Base-by-base conservation (phyloP, 2,113 vertebrate genomes). In the Tapirus terrestris region DNA sequence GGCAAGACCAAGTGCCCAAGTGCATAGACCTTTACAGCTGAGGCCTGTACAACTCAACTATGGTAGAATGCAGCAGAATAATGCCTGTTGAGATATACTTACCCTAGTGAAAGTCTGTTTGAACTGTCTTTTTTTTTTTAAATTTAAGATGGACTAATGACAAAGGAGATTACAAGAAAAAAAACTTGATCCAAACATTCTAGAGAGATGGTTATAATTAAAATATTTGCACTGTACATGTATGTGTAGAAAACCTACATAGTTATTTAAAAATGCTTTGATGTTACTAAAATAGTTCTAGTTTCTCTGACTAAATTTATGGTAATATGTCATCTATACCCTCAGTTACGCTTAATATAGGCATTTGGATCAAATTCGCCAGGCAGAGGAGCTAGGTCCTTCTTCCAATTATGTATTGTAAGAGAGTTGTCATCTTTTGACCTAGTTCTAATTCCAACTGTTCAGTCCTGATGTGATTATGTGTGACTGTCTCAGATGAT, bases 361-460 rank as follows among this genome's bases (percentile, higher is more conserved):
- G 73, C 25, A 31, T 48, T 63, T 29, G 3, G 56, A 87, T 79
- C 25, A 65, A 86, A 76, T 65, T 94, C 11, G 17, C 56, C 9
- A 79, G 36, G 63, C 18, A 79, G 33, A 94, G 10, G 58, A 1
- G 9, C 6, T 36, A 77, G 1, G 21, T 68, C 45, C 27, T 53
- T 77, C 48, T 91, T 79, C 83, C 20, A 76, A 63, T 75, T 67
- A 84, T 23, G 1, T 70, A 36, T 63, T 53, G 2, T 72, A 88
- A 96, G 23, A 85, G 18, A 97, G 51, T 8, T 97, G 58, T 76
- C 48, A 94, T 70, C 39, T 92, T 92, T 58, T 70, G 75, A 84
- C 79, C 43, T 29, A 36, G 8, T 48, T 92, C 31, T 91, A 91
- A 94, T 81, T 75, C 33, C 87, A 81, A 70, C n/a, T 73, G 80